Percentiles rank a stretch among this genome's conserved stretches.
phyloP scores from a whole-genome alignment of 2,797 vertebrate species.

The Anableps anableps region DNA sequence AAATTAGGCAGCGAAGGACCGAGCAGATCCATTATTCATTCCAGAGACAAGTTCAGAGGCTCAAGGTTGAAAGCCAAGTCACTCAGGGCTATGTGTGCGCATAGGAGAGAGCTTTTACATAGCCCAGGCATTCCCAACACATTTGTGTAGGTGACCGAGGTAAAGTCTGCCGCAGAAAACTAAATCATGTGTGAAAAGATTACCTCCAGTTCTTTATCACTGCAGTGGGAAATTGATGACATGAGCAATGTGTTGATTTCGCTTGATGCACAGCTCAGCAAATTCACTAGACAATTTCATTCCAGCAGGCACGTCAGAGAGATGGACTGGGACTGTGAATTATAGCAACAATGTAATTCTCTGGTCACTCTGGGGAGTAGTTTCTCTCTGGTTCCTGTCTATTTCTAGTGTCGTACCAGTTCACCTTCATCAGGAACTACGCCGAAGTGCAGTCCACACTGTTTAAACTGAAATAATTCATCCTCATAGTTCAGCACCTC shows the following conservation, averaged over 20 bases:
- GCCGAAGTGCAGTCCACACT: not conserved
- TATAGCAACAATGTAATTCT: not conserved
- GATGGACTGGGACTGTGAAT: not conserved
- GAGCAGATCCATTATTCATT: conserved; percentile 58
- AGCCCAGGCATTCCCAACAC: conserved; percentile 7
- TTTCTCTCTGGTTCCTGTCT: not conserved
- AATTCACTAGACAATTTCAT: conserved; percentile 35
- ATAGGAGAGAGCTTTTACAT: conserved; percentile 1
- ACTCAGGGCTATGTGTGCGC: conserved; percentile 21
- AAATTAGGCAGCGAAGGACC: conserved; percentile 30
- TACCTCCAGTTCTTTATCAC: conserved; percentile 35
- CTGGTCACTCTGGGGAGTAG: not conserved
- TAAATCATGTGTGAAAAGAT: conserved; percentile 43
- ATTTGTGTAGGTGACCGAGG: conserved; percentile 9
- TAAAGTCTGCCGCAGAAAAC: not conserved
- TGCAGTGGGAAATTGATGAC: conserved; percentile 41
- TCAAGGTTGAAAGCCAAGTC: conserved; percentile 47
- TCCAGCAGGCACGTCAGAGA: conserved; percentile 9
- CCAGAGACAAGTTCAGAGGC: conserved; percentile 44
- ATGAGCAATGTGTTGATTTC: conserved; percentile 41
- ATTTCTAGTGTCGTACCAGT: not conserved
- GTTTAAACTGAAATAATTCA: not conserved
- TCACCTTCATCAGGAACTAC: not conserved
- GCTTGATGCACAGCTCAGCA: conserved; percentile 47
- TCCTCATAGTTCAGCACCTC: not conserved